Conservation (phyloP, 2,797 vertebrate species). For the Leptodactylus fallax region DNA sequence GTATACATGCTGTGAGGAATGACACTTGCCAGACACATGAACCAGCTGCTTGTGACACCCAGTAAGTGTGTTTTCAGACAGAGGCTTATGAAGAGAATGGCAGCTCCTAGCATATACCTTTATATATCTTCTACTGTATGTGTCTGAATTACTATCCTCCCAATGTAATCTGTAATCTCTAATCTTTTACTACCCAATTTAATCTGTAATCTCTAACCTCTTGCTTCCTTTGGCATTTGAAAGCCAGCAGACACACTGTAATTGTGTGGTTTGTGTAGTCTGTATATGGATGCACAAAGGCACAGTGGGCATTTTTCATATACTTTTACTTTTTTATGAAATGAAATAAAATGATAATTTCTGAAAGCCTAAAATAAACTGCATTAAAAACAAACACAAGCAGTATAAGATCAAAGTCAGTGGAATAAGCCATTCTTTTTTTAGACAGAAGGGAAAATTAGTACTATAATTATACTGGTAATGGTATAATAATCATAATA, state of each 20-base stretch:
- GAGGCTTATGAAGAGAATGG: neutral
- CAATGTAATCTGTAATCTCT: conserved; percentile 53
- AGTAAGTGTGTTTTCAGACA: neutral
- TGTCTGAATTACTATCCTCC: conserved; percentile 28
- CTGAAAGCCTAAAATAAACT: no score
- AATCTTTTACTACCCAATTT: conserved; percentile 14
- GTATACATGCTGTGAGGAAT: neutral
- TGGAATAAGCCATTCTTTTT: neutral
- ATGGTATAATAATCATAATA: neutral
- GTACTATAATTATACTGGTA: neutral
- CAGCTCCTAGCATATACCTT: neutral
- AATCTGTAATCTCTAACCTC: conserved; percentile 47
- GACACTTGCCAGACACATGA: neutral
- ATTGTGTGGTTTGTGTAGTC: conserved; percentile 50
- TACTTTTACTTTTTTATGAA: neutral
- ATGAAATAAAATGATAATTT: neutral
- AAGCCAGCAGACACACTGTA: conserved; percentile 43
- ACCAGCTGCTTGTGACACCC: neutral
- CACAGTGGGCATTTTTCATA: neutral
- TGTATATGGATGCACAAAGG: conserved; percentile 10
- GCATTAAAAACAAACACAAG: neutral
- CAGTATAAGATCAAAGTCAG: neutral
- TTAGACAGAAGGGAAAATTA: neutral
- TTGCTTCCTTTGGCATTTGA: conserved; percentile 37
- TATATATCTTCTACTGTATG: conserved; percentile 2